Base-by-base conservation (phyloP, 1,140 invertebrate genomes). In the Mizuhopecten yessoensis region DNA sequence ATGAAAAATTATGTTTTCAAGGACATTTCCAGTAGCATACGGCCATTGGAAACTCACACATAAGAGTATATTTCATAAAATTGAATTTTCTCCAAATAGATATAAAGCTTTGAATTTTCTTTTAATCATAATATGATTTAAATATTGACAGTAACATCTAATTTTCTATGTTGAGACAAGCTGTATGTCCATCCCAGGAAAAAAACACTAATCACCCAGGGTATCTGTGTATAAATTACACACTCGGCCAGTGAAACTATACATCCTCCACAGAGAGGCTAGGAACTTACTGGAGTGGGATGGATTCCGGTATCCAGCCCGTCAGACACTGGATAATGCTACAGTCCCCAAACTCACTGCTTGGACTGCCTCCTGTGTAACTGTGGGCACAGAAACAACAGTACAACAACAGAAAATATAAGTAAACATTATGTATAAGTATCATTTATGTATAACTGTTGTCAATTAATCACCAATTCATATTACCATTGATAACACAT, bases 281-380 rank as follows among this genome's bases (percentile, higher is more conserved):
- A 17, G n/a, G n/a, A 87, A 95, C 96, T 95, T 94, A 96, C 96
- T 96, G 95, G 23, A 97, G 89, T 3, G 96, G 96, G n/a, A 96
- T 96, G 34, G 95, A 93, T 88, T 97, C 96, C 33, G 96, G 96
- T 23, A 96, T 90, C 96, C 96, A 97, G 34, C 96, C 96, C 15
- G 96, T 97, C 88, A 97, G 92, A 90, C 94, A 95, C 29, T 96
- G 96, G 33, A 97, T 94, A n/a, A 96, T 92, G 90, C 94, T 96
- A 45, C 95, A 95, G 90, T 97, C 96, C 20, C 96, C 96, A 94
- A 96, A 96, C 93, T 97, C 96, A 90, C 94, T 94, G 86, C 93
- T 94, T 29, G 90, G 93, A 36, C 92, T 96, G 23, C 96, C 96
- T 49, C 95, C 96, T 88, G 94, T 93, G 91, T 96, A 96, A 92